Evolutionary conservation across 2,797 vertebrate species (phyloP).

Genomic region (Amblyopsis hoosieri): DNA sequence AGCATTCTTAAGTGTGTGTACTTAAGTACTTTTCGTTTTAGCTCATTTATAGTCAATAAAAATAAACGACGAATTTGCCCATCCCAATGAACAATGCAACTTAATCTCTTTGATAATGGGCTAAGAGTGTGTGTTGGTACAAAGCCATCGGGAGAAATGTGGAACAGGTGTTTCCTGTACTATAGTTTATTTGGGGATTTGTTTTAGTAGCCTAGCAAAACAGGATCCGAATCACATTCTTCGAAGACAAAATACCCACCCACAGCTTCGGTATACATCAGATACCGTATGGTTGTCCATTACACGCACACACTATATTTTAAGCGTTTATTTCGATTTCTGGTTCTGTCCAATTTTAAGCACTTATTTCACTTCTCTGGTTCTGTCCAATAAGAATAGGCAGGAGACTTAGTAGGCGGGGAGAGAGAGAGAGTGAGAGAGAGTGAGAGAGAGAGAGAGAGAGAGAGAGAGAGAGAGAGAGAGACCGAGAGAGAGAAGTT

Average conservation of each 20-base stretch:
- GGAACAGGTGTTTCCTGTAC: no score
- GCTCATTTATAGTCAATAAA: background rate
- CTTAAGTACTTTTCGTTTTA: background rate
- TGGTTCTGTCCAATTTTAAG: slow-evolving; percentile 61
- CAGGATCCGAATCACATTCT: slow-evolving; percentile 1
- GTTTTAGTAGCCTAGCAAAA: background rate
- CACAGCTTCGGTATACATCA: background rate
- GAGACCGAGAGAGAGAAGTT: slow-evolving; percentile 66
- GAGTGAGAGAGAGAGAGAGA: slow-evolving; percentile 53
- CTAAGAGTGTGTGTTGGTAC: no score
- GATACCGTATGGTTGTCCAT: background rate
- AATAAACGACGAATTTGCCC: no score
- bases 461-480: slow-evolving; percentile 53
- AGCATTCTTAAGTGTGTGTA: no score
- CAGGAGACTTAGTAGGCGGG: slow-evolving; percentile 63
- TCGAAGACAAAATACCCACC: no score
- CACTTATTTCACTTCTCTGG: slow-evolving; percentile 46
- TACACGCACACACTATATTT: slow-evolving; percentile 7
- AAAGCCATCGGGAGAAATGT: no score
- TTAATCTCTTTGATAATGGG: background rate
- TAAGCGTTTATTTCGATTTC: slow-evolving; percentile 25
- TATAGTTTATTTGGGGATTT: no score
- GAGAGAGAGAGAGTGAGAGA: slow-evolving; percentile 40
- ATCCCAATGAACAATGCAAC: background rate
- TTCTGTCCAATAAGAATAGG: slow-evolving; percentile 70